Evolutionary conservation across 2,888 invertebrate genomes (phyloP), one percentile per base, ranked within the genome.

Genomic region (Apoda limacodes): DNA sequence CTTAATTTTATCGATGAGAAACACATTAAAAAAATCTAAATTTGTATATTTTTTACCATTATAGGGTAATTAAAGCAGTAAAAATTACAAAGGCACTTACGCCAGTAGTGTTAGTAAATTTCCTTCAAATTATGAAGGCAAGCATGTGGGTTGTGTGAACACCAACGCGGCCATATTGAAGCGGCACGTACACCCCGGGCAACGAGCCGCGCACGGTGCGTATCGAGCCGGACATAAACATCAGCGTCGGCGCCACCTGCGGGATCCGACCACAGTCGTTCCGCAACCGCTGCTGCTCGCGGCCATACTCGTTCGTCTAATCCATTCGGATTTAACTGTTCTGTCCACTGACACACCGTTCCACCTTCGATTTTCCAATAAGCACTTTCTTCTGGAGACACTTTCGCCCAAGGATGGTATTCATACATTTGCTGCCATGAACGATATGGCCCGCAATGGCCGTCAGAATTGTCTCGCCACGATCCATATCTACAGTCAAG

Each of bases 401-500:
- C n/a, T 0, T 39, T 32, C 10, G 54, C 37, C 72, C 90, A 89
- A 0, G 92, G 92, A 30, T 88, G 76, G 57, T 93, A 90, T 53
- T 87, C 89, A 59, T 93, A 93, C 11, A 92, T 84, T 15, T 86
- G 86, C 56, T 93, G 92, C 93, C 93, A 93, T 7, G 90, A 88
- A 43, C 89, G 85, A 61, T 90, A 93, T 1, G 90, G 89, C 13
- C 88, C 87, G 47, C 92, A 92, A 26, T 88, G 88, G 2, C 85
- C 88, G 32, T 88, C 88, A 1, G 85, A 88, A 31, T 88, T 88
- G 2, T 89, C 87, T 22, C 89, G 72, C 93, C 93, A 93, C 30
- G 84, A 83, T 5, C 91, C 91, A 47, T 87, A 87, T 1, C 93
- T 93, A 48, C 89, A 91, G 55, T 93, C 92, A 43, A 93, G 81